Conservation (phyloP, 2,797 vertebrate genomes). For the Hoplostethus atlanticus region DNA sequence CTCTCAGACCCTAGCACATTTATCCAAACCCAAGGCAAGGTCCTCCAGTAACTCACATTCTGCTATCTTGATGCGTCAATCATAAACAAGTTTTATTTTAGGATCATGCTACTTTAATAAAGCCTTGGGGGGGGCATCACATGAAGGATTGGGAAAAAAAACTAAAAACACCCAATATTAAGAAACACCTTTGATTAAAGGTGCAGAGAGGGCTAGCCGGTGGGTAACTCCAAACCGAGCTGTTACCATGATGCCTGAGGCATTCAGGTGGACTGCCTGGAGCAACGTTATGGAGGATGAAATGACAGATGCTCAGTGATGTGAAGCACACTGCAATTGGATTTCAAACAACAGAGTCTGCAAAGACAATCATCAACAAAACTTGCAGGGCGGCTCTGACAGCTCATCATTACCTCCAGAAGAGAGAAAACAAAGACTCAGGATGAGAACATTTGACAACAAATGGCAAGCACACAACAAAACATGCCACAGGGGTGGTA, state of each 20-base stretch:
- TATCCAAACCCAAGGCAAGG: slow-evolving; percentile 5
- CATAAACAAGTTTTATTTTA: not conserved
- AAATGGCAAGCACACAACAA: too few relatives aligned
- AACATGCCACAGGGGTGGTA: too few relatives aligned
- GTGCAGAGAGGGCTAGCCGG: not conserved
- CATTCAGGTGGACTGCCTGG: not conserved
- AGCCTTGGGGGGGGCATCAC: not conserved
- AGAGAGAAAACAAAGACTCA: not conserved
- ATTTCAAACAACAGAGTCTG: not conserved
- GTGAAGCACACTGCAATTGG: not conserved
- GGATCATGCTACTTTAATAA: not conserved
- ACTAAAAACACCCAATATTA: not conserved
- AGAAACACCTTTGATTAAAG: not conserved
- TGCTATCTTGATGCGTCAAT: not conserved
- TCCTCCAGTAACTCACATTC: not conserved
- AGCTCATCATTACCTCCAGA: not conserved
- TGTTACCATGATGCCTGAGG: not conserved
- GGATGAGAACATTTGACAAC: not conserved
- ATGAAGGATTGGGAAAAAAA: not conserved
- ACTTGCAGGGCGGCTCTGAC: not conserved
- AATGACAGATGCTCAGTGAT: not conserved
- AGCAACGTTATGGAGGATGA: not conserved
- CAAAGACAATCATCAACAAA: not conserved
- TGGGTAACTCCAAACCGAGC: not conserved
- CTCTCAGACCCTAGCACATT: slow-evolving; percentile 7